A percentile compares a stretch with the other conserved stretches of the same genome.
Conservation (phyloP, 1,140 invertebrate genomes). For the Listronotus bonariensis region DNA sequence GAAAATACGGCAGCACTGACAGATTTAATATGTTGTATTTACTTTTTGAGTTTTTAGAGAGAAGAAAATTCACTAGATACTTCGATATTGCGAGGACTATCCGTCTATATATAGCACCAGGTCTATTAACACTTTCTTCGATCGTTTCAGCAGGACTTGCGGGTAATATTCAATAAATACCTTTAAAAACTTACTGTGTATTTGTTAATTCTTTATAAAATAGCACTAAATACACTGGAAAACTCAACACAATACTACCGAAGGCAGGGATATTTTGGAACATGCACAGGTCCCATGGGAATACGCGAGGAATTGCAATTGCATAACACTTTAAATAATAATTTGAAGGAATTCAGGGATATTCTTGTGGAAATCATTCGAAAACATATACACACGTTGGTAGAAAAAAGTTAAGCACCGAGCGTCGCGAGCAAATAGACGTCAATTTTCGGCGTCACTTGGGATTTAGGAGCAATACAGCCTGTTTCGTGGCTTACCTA, state of each 20-base stretch:
- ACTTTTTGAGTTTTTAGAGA: constrained; percentile 1
- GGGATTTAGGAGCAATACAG: constrained; percentile 21
- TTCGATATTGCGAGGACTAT: constrained; percentile 4
- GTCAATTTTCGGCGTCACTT: constrained; percentile 25
- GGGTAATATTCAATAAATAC: background rate
- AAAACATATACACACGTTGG: constrained; percentile 10
- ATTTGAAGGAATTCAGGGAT: background rate
- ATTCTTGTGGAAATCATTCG: constrained; percentile 1
- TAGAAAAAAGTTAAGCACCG: constrained; percentile 13
- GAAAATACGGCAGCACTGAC: background rate
- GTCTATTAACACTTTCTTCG: constrained; percentile 3
- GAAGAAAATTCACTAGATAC: background rate
- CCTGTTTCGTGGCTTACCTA: constrained; percentile 28
- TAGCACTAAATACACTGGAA: background rate
- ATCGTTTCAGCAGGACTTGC: background rate
- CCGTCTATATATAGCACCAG: constrained; percentile 22
- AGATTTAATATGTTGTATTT: background rate
- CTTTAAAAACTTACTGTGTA: constrained; percentile 19
- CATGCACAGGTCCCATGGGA: background rate
- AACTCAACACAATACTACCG: constrained; percentile 1
- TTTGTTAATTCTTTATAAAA: constrained; percentile 3
- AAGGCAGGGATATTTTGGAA: background rate
- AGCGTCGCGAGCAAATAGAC: constrained; percentile 22
- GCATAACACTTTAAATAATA: constrained; percentile 10
- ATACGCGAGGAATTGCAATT: constrained; percentile 9